Evolutionary conservation across 2,113 vertebrate species (phyloP).

Genomic region (Mesembrinibis cayennensis): DNA sequence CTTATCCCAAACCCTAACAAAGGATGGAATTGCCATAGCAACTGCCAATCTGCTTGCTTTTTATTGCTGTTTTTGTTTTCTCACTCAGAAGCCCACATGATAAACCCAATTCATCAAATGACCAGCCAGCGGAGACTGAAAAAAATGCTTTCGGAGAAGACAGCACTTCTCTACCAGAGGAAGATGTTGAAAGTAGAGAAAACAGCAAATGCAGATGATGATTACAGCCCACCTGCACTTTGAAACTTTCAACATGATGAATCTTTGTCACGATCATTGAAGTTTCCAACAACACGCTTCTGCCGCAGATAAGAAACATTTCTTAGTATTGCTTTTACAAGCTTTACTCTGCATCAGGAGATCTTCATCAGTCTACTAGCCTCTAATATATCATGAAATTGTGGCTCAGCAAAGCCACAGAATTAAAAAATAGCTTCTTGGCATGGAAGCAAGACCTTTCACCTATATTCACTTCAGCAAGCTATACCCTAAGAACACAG

Average conservation of each 20-base stretch:
- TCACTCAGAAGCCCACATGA: background rate
- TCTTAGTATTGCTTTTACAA: background rate
- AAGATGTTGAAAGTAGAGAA: background rate
- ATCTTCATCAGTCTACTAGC: background rate
- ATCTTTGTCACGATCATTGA: background rate
- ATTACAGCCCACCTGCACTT: background rate
- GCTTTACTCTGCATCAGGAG: background rate
- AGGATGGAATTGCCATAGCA: conserved; percentile 52
- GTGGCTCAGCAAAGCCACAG: background rate
- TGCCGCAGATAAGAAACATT: background rate
- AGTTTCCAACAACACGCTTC: background rate
- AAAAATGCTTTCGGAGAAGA: background rate
- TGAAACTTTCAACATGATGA: background rate
- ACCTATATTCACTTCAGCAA: background rate
- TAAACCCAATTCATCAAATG: background rate
- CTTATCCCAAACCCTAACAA: conserved; percentile 12
- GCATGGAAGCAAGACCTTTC: background rate
- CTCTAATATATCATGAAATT: background rate
- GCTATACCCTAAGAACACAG: background rate
- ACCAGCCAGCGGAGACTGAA: background rate
- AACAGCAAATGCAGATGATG: background rate
- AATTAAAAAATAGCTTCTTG: background rate
- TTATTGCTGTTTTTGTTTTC: conserved; percentile 46
- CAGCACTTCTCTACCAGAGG: background rate
- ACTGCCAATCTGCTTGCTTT: conserved; percentile 43